Conservation (phyloP, 1,140 invertebrate genomes). For the Rhyacophila brunnea region DNA sequence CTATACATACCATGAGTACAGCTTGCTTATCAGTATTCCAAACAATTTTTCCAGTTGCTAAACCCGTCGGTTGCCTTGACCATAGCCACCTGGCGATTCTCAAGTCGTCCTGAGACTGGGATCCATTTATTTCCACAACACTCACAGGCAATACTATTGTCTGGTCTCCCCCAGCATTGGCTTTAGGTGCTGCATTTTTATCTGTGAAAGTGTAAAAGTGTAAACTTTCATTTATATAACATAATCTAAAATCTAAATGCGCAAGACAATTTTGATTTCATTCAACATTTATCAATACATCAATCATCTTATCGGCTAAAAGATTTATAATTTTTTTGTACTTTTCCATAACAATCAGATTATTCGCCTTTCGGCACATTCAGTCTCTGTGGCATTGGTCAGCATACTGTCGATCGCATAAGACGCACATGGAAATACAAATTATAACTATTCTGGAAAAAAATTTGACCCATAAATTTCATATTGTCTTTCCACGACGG, state of each 20-base stretch:
- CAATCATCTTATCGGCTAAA: too few species aligned
- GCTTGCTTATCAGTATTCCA: slow-evolving; percentile 70
- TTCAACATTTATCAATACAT: too few species aligned
- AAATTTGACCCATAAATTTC: too few species aligned
- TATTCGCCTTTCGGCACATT: too few species aligned
- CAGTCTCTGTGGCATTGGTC: too few species aligned
- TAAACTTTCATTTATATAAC: neutral
- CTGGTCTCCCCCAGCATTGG: slow-evolving; percentile 83
- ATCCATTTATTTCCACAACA: slow-evolving; percentile 81
- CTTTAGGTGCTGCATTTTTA: slow-evolving; percentile 84
- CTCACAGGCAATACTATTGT: slow-evolving; percentile 72
- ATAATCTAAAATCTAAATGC: neutral
- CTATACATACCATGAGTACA: slow-evolving; percentile 66
- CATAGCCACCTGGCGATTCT: slow-evolving; percentile 82
- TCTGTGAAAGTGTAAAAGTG: slow-evolving; percentile 56
- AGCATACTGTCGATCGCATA: too few species aligned
- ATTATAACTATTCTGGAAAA: too few species aligned
- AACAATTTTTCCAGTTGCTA: slow-evolving; percentile 81
- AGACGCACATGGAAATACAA: too few species aligned
- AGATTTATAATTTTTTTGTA: too few species aligned
- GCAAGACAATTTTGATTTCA: too few species aligned
- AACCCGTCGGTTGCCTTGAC: slow-evolving; percentile 75
- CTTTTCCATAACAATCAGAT: too few species aligned
- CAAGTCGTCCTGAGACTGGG: slow-evolving; percentile 83
- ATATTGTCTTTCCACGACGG: too few species aligned